A percentile compares a stretch with the other conserved stretches of the same genome.
Conservation (phyloP, 2,888 invertebrate genomes). For the Brassicogethes aeneus region DNA sequence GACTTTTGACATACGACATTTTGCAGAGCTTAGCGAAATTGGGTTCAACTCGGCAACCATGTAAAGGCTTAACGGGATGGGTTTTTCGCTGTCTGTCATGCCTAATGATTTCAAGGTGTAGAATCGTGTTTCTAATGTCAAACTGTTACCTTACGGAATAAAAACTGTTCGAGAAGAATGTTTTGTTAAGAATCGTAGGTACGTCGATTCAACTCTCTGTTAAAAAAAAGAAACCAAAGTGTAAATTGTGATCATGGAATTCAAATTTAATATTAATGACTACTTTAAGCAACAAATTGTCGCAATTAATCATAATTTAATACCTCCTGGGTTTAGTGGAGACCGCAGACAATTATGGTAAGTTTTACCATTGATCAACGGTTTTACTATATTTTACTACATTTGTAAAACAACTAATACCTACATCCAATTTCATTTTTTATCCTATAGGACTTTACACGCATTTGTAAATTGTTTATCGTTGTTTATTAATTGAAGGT, state of each 20-base stretch:
- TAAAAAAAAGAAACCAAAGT: neutral
- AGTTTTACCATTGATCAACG: constrained; percentile 18
- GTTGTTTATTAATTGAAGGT: too few relatives aligned
- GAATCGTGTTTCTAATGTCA: constrained; percentile 1
- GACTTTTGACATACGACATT: too few relatives aligned
- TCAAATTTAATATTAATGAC: constrained; percentile 46
- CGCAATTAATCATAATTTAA: constrained; percentile 43
- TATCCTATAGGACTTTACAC: too few relatives aligned
- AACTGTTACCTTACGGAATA: constrained; percentile 1
- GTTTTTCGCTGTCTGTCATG: neutral
- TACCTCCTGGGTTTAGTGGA: constrained; percentile 47
- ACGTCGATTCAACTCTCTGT: neutral
- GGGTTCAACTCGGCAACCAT: neutral
- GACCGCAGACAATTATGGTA: constrained; percentile 45
- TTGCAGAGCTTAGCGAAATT: neutral
- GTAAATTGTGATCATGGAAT: too few relatives aligned
- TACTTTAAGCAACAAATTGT: constrained; percentile 45
- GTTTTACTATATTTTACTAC: too few relatives aligned
- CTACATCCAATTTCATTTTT: too few relatives aligned
- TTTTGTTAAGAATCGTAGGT: neutral
- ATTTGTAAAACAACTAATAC: too few relatives aligned
- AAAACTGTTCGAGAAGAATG: neutral
- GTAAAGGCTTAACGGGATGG: neutral
- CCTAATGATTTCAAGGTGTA: neutral
- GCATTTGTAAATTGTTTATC: too few relatives aligned